Evolutionary conservation across 2,888 invertebrate species (phyloP).

Genomic region (Cerastis rubricosa): DNA sequence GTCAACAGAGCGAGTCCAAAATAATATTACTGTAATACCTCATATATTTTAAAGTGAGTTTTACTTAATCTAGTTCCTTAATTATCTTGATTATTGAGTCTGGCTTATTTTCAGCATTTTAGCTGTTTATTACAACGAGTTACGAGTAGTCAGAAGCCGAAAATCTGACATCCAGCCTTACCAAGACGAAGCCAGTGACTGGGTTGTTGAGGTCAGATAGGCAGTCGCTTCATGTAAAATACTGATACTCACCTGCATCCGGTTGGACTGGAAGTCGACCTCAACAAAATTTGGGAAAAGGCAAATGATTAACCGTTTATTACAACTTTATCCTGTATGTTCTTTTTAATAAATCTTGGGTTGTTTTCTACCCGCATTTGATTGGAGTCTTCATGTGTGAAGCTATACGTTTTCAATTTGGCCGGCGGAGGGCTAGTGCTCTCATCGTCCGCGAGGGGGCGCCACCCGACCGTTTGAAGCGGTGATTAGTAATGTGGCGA

Average conservation of each 20-base stretch:
- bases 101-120: constrained; percentile 50
- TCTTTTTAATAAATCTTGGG: constrained; percentile 77
- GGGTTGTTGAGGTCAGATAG: too few species aligned
- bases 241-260: too few species aligned
- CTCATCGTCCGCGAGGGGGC: constrained; percentile 73
- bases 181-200: too few species aligned
- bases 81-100: constrained; percentile 52
- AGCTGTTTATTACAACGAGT: not conserved
- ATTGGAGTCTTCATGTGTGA: constrained; percentile 66
- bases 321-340: constrained; percentile 44
- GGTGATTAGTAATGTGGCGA: constrained; percentile 84
- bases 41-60: constrained; percentile 37
- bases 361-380: constrained; percentile 70
- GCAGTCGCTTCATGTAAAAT: too few species aligned
- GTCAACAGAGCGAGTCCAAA: constrained; percentile 59
- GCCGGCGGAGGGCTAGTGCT: constrained; percentile 73
- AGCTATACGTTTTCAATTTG: constrained; percentile 82
- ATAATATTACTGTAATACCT: constrained; percentile 59
- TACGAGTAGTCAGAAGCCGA: too few species aligned
- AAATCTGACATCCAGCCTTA: too few species aligned
- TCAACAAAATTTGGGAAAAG: too few species aligned
- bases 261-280: too few species aligned
- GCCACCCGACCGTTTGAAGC: constrained; percentile 79
- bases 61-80: constrained; percentile 35
- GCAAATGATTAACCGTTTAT: not conserved